Base-by-base conservation (phyloP, 2,888 invertebrate genomes). In the Schrankia costaestrigalis region DNA sequence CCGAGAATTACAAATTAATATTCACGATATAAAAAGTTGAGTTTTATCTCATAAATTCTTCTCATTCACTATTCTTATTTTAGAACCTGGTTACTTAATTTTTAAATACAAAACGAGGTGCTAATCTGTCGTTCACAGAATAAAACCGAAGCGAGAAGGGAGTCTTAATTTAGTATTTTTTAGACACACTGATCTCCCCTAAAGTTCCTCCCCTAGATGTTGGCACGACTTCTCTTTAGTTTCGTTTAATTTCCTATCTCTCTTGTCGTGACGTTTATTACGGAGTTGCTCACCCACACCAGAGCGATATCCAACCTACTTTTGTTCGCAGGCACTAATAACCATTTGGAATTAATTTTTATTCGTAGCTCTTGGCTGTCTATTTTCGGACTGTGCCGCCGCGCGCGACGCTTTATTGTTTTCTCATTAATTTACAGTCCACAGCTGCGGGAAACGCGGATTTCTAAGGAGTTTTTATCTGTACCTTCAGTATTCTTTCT, bases 391-490 rank as follows among this genome's bases (percentile, higher is more conserved):
- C 57, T 36, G 69, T 53, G 54, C 56, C 61, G 57, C 54, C 59
- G 57, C 59, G 63, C 25, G 21, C 21, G 13, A 65, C 63, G 70
- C 75, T 80, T 85, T 84, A 86, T 87, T 87, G 81, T 86, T 79
- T 86, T 85, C 85, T 70, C 78, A 86, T 86, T 84, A 82, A 85
- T 86, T 84, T 78, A 77, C 78, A 81, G 79, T 79, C 80, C 75
- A 69, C 82, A 82, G 85, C 85, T 84, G 86, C 72, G 76, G 75
- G 73, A 78, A 80, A 79, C 78, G 81, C 70, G 53, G 79, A 79
- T 80, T 84, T 82, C 83, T 82, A 80, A 83, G 81, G 81, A 84
- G 72, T 85, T 84, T 86, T 86, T 85, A 79, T 85, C 83, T 48
- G 47, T 71, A 71, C 71, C 68, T 71, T 68, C 71, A 68, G 78